phyloP scores from a whole-genome alignment of 2,888 invertebrate species.

The Xestia sexstrigata region DNA sequence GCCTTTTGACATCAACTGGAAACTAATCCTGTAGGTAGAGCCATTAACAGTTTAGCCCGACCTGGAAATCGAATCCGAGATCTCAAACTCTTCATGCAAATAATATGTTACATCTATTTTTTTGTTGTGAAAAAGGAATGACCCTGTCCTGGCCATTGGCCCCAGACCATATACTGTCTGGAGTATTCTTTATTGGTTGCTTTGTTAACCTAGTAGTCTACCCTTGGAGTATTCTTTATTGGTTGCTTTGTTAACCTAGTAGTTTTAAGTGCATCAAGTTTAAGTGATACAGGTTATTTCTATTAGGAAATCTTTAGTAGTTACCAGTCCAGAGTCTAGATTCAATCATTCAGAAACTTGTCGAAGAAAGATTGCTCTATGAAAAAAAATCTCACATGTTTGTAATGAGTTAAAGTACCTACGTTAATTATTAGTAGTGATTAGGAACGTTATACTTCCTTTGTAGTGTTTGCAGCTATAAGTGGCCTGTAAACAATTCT shows the following conservation, averaged over 20 bases:
- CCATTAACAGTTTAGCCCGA: too few relatives aligned
- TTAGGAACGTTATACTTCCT: constrained; percentile 30
- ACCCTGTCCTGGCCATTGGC: too few relatives aligned
- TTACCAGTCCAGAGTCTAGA: background rate
- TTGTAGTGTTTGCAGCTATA: constrained; percentile 4
- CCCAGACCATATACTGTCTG: too few relatives aligned
- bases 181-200: too few relatives aligned
- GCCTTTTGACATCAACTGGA: too few relatives aligned
- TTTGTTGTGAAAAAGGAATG: too few relatives aligned
- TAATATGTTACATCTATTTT: too few relatives aligned
- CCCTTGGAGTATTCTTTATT: background rate
- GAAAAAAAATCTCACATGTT: background rate
- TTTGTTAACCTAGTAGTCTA: too few relatives aligned
- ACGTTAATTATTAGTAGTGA: constrained; percentile 13
- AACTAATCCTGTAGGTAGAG: too few relatives aligned
- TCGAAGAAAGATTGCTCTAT: background rate
- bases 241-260: background rate
- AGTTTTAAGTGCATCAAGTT: too few relatives aligned
- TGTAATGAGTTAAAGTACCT: background rate
- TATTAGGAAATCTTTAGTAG: background rate
- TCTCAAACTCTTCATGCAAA: too few relatives aligned
- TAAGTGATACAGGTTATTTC: background rate
- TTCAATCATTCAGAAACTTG: background rate
- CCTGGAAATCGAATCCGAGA: too few relatives aligned
- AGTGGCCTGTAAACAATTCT: background rate